Evolutionary conservation across 1,140 invertebrate species (phyloP).

Genomic region (Nautilus pompilius): DNA sequence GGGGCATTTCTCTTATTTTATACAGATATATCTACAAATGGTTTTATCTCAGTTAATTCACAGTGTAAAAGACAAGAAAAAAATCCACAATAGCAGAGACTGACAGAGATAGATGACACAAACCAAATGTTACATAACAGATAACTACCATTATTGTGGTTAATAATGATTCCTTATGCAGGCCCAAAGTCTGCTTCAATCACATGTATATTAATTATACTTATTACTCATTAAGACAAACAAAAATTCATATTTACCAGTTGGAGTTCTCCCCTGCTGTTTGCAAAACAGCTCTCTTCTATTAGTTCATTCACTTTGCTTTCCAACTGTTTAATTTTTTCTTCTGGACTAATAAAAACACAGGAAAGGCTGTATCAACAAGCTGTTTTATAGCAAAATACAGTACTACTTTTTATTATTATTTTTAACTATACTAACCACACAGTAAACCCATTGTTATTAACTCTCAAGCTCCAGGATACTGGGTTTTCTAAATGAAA

Average conservation of each 20-base stretch:
- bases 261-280: constrained; percentile 63
- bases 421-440: no score
- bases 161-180: background rate
- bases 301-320: constrained; percentile 79
- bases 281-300: constrained; percentile 74
- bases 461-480: background rate
- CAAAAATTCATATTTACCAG: constrained; percentile 44
- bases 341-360: constrained; percentile 67
- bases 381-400: no score
- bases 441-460: background rate
- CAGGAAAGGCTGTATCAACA: constrained; percentile 14
- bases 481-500: background rate
- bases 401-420: no score
- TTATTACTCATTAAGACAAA: background rate
- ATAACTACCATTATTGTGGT: background rate
- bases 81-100: no score
- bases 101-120: no score
- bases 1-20: no score
- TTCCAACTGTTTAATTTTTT: constrained; percentile 80
- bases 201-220: no score
- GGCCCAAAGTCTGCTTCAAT: no score
- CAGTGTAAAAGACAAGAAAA: no score
- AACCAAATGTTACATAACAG: no score
- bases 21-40: no score
- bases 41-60: no score